phyloP scores from a whole-genome alignment of 1,140 invertebrate genomes.

The Drosophila suzukii region DNA sequence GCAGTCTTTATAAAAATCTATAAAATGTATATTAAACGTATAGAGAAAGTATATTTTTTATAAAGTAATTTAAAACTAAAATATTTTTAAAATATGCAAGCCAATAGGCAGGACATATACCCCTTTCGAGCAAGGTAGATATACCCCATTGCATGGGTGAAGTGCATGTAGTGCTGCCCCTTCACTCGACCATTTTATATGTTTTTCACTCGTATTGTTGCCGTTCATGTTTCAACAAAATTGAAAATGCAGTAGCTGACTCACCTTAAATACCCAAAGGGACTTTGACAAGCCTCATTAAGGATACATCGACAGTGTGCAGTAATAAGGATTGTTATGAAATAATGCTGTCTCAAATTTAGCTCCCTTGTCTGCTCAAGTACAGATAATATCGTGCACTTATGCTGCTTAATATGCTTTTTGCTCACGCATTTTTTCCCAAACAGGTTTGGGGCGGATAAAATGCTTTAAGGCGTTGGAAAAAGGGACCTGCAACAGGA shows the following conservation, averaged over 20 bases:
- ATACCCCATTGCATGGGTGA: too few relatives aligned
- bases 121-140: too few relatives aligned
- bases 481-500: conserved; percentile 33
- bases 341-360: conserved; percentile 2
- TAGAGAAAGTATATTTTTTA: too few relatives aligned
- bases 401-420: conserved; percentile 51
- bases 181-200: background rate
- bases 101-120: too few relatives aligned
- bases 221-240: conserved; percentile 2
- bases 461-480: conserved; percentile 51
- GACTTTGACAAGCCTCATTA: conserved; percentile 5
- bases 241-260: conserved; percentile 15
- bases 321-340: conserved; percentile 8
- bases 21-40: too few relatives aligned
- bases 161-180: too few relatives aligned
- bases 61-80: too few relatives aligned
- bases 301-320: background rate
- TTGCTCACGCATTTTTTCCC: conserved; percentile 21
- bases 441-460: conserved; percentile 17
- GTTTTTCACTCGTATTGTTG: background rate
- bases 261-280: conserved; percentile 1
- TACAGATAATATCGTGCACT: conserved; percentile 50
- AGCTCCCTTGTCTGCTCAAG: background rate
- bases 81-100: too few relatives aligned
- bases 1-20: too few relatives aligned